Conservation (phyloP, 2,113 vertebrate species). For the Seriola rivoliana region DNA sequence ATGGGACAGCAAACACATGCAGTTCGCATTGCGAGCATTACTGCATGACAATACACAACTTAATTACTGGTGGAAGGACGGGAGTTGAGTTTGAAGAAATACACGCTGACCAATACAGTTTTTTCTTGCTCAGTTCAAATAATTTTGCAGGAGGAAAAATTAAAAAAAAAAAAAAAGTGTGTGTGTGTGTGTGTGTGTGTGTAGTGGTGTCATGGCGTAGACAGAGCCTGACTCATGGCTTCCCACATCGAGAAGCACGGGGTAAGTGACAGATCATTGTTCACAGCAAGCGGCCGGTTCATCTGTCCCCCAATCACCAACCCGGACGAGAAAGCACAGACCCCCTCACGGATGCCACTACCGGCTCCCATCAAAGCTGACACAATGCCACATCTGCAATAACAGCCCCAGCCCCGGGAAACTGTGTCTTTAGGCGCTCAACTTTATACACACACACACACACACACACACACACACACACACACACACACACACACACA, state of each 20-base stretch:
- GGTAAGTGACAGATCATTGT: conserved; percentile 79
- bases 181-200: background rate
- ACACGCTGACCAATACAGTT: background rate
- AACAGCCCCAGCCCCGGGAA: conserved; percentile 54
- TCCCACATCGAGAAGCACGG: conserved; percentile 56
- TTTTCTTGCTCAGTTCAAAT: background rate
- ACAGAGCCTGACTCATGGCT: conserved; percentile 45
- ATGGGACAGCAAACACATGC: conserved; percentile 61
- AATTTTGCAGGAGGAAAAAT: background rate
- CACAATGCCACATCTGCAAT: conserved; percentile 76
- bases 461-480: conserved; percentile 2
- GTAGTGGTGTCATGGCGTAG: background rate
- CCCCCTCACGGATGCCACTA: conserved; percentile 79
- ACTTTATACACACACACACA: conserved; percentile 45
- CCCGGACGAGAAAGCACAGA: conserved; percentile 56
- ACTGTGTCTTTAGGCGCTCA: conserved; percentile 44
- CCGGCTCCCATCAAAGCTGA: conserved; percentile 76
- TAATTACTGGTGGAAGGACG: conserved; percentile 19
- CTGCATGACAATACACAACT: conserved; percentile 53
- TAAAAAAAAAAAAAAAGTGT: background rate
- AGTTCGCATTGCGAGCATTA: conserved; percentile 32
- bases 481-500: background rate
- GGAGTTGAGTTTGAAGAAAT: conserved; percentile 12
- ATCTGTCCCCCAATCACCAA: conserved; percentile 63
- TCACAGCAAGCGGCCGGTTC: conserved; percentile 71